Conservation (phyloP, 2,888 invertebrate genomes). For the Terebella lapidaria region DNA sequence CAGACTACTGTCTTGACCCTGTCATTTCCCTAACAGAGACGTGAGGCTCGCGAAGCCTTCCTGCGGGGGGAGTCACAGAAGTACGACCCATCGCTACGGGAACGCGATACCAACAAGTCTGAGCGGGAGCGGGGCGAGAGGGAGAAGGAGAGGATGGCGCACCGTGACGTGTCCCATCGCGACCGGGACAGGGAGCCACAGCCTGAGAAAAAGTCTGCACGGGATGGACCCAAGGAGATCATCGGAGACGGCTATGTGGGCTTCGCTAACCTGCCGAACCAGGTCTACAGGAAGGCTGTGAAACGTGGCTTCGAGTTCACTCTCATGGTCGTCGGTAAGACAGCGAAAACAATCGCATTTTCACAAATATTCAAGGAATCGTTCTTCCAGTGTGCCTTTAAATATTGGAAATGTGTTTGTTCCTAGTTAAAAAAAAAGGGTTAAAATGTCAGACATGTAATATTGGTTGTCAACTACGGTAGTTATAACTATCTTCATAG, state of each 20-base stretch:
- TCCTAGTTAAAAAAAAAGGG: too few relatives aligned
- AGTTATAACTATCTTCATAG: too few relatives aligned
- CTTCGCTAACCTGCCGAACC: slow-evolving; percentile 27
- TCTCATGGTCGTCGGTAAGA: slow-evolving; percentile 29
- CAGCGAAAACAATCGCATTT: not conserved
- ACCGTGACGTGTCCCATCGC: not conserved
- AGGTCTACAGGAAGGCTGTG: slow-evolving; percentile 28
- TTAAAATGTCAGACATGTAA: too few relatives aligned
- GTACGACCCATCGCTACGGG: not conserved
- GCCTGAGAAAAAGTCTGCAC: too few relatives aligned
- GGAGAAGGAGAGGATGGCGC: slow-evolving; percentile 1
- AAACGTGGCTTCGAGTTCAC: slow-evolving; percentile 30
- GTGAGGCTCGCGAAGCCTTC: not conserved
- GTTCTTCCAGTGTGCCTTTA: too few relatives aligned
- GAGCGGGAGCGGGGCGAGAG: not conserved
- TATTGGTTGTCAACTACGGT: too few relatives aligned
- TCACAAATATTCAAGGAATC: too few relatives aligned
- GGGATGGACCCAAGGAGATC: not conserved
- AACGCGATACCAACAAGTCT: not conserved
- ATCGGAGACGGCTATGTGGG: slow-evolving; percentile 21
- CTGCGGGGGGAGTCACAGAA: not conserved
- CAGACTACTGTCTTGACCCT: too few relatives aligned
- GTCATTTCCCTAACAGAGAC: too few relatives aligned
- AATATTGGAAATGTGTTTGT: too few relatives aligned
- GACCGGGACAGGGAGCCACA: not conserved